Percentiles rank a stretch among this genome's conserved stretches.
Conservation (phyloP, 1,140 invertebrate genomes). For the Trinorchestia longiramus region DNA sequence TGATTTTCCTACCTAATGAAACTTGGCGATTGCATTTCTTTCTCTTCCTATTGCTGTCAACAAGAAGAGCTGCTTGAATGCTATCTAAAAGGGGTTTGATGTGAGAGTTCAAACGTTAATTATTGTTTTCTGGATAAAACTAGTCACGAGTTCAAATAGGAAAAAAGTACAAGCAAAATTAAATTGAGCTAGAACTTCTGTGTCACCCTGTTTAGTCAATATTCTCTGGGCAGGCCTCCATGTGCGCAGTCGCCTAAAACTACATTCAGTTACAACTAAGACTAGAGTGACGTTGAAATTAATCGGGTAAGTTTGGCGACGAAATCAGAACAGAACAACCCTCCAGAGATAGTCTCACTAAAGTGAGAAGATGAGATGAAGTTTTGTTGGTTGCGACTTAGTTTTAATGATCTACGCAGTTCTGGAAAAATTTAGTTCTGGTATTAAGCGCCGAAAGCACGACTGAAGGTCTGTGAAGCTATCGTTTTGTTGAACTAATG, state of each 20-base stretch:
- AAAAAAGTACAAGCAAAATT: no score
- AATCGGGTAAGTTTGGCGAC: not conserved
- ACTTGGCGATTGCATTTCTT: no score
- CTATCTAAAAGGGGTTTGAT: no score
- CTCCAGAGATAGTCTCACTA: not conserved
- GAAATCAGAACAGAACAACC: not conserved
- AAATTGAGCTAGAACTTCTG: no score
- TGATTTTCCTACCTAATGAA: no score
- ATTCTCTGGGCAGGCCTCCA: not conserved
- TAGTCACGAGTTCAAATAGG: no score
- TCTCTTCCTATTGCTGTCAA: no score
- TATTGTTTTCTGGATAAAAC: no score
- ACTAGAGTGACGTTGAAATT: not conserved
- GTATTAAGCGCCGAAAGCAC: not conserved
- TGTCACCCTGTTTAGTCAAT: no score
- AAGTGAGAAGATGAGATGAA: not conserved
- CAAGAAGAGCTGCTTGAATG: no score
- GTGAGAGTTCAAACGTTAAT: no score
- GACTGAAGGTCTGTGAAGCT: not conserved
- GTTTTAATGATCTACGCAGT: not conserved
- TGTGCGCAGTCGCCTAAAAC: not conserved
- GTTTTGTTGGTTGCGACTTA: not conserved
- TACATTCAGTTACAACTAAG: not conserved
- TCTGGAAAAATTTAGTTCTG: not conserved
- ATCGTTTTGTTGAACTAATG: not conserved